Conservation (phyloP, 2,113 vertebrate species). For the Aegotheles bennettii region DNA sequence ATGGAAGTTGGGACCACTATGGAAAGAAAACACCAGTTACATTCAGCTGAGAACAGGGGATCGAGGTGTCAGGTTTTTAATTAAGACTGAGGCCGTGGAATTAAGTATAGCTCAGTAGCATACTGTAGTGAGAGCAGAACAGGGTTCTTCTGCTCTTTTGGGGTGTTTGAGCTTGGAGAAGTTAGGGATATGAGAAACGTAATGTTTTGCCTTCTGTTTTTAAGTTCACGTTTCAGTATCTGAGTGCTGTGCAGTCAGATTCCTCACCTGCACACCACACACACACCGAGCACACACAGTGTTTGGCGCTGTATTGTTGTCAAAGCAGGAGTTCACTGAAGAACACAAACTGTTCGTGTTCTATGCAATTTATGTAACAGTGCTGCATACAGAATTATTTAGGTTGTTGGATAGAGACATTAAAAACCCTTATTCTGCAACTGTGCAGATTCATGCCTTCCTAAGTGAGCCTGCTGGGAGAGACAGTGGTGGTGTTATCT, state of each 20-base stretch:
- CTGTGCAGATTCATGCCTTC: background rate
- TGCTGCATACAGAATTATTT: background rate
- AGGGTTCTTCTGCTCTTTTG: background rate
- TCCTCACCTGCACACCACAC: background rate
- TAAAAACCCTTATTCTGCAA: background rate
- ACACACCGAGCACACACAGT: accelerated
- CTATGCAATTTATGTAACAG: background rate
- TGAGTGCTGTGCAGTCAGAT: background rate
- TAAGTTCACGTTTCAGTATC: background rate
- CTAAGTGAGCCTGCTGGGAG: background rate
- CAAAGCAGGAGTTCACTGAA: background rate
- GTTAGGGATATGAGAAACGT: background rate
- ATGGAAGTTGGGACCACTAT: background rate
- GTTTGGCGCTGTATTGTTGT: background rate
- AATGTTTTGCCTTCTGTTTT: background rate
- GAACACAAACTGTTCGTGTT: background rate
- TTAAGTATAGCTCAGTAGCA: background rate
- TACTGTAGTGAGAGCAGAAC: background rate
- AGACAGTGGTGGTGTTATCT: background rate
- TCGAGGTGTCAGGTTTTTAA: background rate
- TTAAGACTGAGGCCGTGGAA: background rate
- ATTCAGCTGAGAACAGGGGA: background rate
- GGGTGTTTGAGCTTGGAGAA: background rate
- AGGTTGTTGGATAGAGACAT: background rate
- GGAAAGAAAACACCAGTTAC: background rate